These are phyloP conservation scores for Smutsia gigantea DNA, from an alignment of 2,797 vertebrate genomes.

Conservation along the genomic window DNA sequence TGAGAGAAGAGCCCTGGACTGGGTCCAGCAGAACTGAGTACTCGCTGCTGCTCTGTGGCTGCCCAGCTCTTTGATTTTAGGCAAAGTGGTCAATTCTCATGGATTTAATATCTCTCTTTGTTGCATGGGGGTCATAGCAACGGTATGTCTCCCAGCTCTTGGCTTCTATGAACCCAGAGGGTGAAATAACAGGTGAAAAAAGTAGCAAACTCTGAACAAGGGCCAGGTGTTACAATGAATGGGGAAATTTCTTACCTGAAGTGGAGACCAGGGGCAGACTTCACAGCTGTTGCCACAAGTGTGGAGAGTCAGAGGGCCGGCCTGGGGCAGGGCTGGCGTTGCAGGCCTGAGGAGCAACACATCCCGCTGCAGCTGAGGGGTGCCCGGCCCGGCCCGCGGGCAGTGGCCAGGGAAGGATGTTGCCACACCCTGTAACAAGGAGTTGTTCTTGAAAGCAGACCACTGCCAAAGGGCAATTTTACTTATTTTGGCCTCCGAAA, in stretches of 20 bases:
- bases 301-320: neutral
- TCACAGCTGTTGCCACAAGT: neutral
- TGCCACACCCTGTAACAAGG: neutral
- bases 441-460: neutral
- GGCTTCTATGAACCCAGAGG: neutral
- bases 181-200: conserved; percentile 5
- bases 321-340: too few relatives aligned
- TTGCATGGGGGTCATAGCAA: neutral
- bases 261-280: neutral
- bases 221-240: neutral
- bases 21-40: neutral
- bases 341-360: too few relatives aligned
- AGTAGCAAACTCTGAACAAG: neutral
- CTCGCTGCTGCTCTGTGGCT: neutral
- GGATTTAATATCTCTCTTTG: neutral
- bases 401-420: too few relatives aligned
- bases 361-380: too few relatives aligned
- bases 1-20: neutral
- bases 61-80: neutral
- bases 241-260: neutral
- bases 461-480: neutral
- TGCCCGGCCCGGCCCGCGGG: too few relatives aligned
- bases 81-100: neutral
- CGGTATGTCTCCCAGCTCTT: neutral
- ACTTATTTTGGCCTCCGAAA: neutral